Percentiles rank a stretch among this genome's conserved stretches.
phyloP scores from a whole-genome alignment of 2,888 invertebrate genomes.

The Cryptocephalus primarius region DNA sequence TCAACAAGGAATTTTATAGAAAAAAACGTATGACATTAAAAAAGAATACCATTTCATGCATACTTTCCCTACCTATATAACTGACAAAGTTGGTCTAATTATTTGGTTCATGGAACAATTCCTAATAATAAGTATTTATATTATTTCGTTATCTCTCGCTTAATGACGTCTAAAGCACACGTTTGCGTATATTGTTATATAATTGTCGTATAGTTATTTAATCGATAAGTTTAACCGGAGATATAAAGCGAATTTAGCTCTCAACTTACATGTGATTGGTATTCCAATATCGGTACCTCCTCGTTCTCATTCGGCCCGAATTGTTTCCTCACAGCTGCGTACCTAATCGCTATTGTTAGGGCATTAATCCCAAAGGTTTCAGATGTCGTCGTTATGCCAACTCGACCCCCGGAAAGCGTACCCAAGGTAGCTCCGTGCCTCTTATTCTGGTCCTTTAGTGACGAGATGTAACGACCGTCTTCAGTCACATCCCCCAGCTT shows the following conservation, averaged over 20 bases:
- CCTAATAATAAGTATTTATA: too few relatives aligned
- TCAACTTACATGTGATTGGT: conserved; percentile 69
- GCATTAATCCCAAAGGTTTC: conserved; percentile 58
- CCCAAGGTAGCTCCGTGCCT: conserved; percentile 78
- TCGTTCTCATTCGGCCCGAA: conserved; percentile 65
- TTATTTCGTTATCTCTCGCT: too few relatives aligned
- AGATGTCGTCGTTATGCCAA: conserved; percentile 59
- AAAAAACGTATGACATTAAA: too few relatives aligned
- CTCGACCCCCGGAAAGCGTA: conserved; percentile 70
- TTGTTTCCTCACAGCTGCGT: conserved; percentile 77
- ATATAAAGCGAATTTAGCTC: not conserved
- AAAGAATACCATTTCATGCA: too few relatives aligned
- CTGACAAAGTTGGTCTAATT: too few relatives aligned
- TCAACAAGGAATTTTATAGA: too few relatives aligned
- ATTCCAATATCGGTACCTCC: conserved; percentile 82
- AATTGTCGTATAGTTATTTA: too few relatives aligned
- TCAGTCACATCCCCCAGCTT: conserved; percentile 77
- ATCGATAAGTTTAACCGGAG: too few relatives aligned
- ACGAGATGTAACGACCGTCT: conserved; percentile 69
- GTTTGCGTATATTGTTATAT: too few relatives aligned
- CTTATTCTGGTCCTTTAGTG: conserved; percentile 72
- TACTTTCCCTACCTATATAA: too few relatives aligned
- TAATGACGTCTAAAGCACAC: too few relatives aligned
- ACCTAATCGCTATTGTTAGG: conserved; percentile 73
- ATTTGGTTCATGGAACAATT: too few relatives aligned